These are phyloP conservation scores for Megaceryle torquata DNA, from an alignment of 2,113 vertebrate species.

Conservation along the genomic window DNA sequence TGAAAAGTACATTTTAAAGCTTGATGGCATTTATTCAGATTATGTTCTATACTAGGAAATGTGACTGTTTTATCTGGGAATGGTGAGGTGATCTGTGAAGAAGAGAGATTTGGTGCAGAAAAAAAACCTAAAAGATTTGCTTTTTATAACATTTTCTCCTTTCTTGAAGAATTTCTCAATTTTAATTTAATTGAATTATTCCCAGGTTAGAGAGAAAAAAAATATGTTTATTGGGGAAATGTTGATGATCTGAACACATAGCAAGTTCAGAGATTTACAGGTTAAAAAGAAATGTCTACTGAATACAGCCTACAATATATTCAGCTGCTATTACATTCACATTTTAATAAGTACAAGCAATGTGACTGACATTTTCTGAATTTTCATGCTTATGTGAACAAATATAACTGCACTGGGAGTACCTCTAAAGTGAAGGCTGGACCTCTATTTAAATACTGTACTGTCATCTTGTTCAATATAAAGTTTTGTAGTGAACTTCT, in stretches of 20 bases:
- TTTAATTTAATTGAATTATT: background rate
- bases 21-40: conserved; percentile 38
- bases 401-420: background rate
- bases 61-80: background rate
- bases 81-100: background rate
- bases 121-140: background rate
- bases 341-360: background rate
- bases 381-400: background rate
- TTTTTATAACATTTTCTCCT: background rate
- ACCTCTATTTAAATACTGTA: background rate
- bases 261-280: background rate
- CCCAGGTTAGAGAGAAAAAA: background rate
- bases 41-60: background rate
- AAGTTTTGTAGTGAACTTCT: background rate
- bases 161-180: background rate
- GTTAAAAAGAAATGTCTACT: background rate
- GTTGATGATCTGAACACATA: background rate
- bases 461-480: background rate
- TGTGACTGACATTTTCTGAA: background rate
- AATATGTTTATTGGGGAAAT: background rate
- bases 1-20: conserved; percentile 54
- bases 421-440: background rate
- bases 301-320: background rate
- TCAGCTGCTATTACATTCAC: background rate
- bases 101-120: background rate